These are phyloP conservation scores for Setophaga kirtlandii DNA, from an alignment of 2,113 vertebrate species.

Conservation along the genomic window DNA sequence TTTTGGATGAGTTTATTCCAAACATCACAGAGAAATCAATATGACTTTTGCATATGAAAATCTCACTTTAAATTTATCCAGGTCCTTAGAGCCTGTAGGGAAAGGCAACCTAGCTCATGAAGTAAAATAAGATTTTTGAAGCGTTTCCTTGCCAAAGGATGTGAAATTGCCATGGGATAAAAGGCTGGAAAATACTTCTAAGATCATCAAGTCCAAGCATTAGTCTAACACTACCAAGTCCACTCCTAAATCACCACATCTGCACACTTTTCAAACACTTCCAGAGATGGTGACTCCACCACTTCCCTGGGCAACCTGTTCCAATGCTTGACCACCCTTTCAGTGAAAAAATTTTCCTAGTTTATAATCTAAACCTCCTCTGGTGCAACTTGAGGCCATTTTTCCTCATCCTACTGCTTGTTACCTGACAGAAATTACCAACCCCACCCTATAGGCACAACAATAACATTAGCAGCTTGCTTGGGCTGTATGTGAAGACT, in stretches of 20 bases:
- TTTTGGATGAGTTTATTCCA: not conserved
- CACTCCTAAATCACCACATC: not conserved
- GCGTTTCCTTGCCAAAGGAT: not conserved
- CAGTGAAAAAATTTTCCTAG: not conserved
- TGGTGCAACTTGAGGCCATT: not conserved
- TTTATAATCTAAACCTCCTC: not conserved
- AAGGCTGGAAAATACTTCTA: not conserved
- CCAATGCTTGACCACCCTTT: not conserved
- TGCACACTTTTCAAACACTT: not conserved
- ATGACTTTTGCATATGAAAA: not conserved
- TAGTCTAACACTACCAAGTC: not conserved
- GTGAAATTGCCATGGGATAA: not conserved
- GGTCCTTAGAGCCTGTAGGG: not conserved
- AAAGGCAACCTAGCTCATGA: not conserved
- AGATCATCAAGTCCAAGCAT: not conserved
- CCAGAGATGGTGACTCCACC: not conserved
- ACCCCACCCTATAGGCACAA: not conserved
- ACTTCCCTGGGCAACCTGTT: not conserved
- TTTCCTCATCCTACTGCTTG: not conserved
- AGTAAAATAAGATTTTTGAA: not conserved
- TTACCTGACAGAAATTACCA: not conserved
- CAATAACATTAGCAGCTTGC: fast-evolving
- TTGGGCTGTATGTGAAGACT: not conserved
- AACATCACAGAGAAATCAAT: not conserved
- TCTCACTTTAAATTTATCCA: not conserved